A percentile compares a stretch with the other conserved stretches of the same genome.
Conservation (phyloP, 1,140 invertebrate genomes). For the Pseudomyrmex sp. region DNA sequence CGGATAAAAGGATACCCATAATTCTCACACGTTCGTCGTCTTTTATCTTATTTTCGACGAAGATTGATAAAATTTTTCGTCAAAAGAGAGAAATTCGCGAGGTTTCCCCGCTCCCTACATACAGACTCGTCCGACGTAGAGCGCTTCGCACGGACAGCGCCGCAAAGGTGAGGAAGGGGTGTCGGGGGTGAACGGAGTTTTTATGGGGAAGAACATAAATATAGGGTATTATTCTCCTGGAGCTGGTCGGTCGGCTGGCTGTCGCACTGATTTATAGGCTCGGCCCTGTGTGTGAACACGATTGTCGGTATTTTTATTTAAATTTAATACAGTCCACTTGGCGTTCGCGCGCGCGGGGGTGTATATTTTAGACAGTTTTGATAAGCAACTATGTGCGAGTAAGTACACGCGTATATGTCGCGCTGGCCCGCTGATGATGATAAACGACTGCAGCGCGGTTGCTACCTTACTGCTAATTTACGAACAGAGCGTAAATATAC, state of each 20-base stretch:
- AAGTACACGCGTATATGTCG: slow-evolving; percentile 62
- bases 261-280: slow-evolving; percentile 84
- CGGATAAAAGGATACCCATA: slow-evolving; percentile 27
- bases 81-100: slow-evolving; percentile 3
- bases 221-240: slow-evolving; percentile 83
- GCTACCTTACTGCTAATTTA: slow-evolving; percentile 61
- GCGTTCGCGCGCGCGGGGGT: slow-evolving; percentile 70
- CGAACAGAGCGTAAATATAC: neutral
- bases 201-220: slow-evolving; percentile 82
- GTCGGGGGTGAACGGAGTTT: slow-evolving; percentile 79
- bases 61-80: slow-evolving; percentile 42
- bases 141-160: slow-evolving; percentile 50
- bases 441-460: slow-evolving; percentile 63
- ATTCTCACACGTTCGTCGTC: slow-evolving; percentile 20
- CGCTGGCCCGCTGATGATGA: slow-evolving; percentile 66
- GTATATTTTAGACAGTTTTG: slow-evolving; percentile 79
- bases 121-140: slow-evolving; percentile 52
- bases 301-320: slow-evolving; percentile 85
- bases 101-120: slow-evolving; percentile 30
- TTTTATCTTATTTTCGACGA: slow-evolving; percentile 17
- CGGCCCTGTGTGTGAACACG: slow-evolving; percentile 82
- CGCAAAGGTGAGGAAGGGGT: slow-evolving; percentile 57
- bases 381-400: slow-evolving; percentile 70
- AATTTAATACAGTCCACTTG: slow-evolving; percentile 84
- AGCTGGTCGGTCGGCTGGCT: slow-evolving; percentile 79